Percentiles rank a stretch among this genome's conserved stretches.
These are phyloP conservation scores for Perognathus longimembris DNA, from an alignment of 2,113 vertebrate species.

Conservation along the genomic window DNA sequence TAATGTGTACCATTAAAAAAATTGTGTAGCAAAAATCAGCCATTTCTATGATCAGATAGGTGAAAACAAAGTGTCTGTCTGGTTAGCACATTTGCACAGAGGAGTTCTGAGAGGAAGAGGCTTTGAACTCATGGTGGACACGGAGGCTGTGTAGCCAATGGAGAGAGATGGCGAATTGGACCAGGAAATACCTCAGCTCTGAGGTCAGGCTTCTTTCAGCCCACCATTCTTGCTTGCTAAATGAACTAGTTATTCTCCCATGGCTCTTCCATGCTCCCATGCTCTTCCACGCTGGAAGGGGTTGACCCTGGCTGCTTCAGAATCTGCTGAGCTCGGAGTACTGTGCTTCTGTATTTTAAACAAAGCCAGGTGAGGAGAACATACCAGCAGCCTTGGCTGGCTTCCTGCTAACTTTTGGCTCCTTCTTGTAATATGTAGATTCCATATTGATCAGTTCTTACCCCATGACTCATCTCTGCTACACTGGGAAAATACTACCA, in stretches of 20 bases:
- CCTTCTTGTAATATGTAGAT: not conserved
- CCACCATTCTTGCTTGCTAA: not conserved
- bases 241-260: not conserved
- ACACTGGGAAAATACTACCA: not conserved
- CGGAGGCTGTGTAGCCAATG: not conserved
- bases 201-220: not conserved
- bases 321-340: conserved; percentile 22
- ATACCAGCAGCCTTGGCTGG: not conserved
- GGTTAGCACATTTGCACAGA: not conserved
- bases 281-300: conserved; percentile 3
- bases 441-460: conserved; percentile 35
- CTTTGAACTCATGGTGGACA: not conserved
- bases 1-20: too few species aligned
- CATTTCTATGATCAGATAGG: not conserved
- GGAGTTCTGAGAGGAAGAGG: not conserved
- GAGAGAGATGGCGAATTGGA: not conserved
- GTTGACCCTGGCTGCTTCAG: not conserved
- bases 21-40: not conserved
- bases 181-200: not conserved
- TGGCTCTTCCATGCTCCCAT: not conserved
- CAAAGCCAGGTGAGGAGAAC: not conserved
- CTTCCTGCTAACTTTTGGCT: not conserved
- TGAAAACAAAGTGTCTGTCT: not conserved
- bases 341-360: not conserved
- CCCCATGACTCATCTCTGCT: not conserved